Evolutionary conservation across 2,797 vertebrate genomes (phyloP).

Genomic region (Synanceia verrucosa): DNA sequence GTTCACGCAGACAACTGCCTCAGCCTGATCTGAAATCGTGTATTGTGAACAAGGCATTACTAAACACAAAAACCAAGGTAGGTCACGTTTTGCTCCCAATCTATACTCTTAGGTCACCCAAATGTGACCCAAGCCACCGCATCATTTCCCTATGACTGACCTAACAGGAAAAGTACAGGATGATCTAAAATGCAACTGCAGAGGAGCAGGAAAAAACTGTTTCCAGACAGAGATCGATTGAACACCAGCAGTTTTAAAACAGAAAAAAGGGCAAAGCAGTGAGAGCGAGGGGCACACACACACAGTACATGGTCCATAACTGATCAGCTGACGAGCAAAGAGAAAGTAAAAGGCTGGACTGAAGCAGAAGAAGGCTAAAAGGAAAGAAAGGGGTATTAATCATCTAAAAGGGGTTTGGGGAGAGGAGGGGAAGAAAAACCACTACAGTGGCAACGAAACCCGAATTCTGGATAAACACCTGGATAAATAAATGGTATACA

Average conservation of each 20-base stretch:
- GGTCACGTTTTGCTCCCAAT: constrained; percentile 14
- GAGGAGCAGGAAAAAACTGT: not conserved
- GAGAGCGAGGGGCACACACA: not conserved
- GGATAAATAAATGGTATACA: not conserved
- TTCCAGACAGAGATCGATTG: constrained; percentile 60
- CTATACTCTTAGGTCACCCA: not conserved
- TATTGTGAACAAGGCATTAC: too few relatives aligned
- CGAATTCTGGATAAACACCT: not conserved
- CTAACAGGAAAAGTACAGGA: constrained; percentile 41
- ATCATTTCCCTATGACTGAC: constrained; percentile 33
- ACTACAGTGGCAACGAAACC: not conserved
- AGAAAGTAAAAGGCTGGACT: constrained; percentile 12
- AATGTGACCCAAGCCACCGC: constrained; percentile 10
- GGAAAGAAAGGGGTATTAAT: constrained; percentile 27
- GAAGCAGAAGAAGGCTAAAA: not conserved
- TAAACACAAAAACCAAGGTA: too few relatives aligned
- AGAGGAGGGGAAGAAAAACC: not conserved
- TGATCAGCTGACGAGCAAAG: not conserved
- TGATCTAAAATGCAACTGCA: constrained; percentile 49
- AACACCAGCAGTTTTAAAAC: constrained; percentile 41
- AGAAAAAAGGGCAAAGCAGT: constrained; percentile 14
- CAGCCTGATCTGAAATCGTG: too few relatives aligned
- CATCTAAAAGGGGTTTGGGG: constrained; percentile 20
- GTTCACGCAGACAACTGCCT: too few relatives aligned
- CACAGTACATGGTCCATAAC: not conserved